phyloP scores from a whole-genome alignment of 2,888 invertebrate genomes.

The Coelinius sp. region DNA sequence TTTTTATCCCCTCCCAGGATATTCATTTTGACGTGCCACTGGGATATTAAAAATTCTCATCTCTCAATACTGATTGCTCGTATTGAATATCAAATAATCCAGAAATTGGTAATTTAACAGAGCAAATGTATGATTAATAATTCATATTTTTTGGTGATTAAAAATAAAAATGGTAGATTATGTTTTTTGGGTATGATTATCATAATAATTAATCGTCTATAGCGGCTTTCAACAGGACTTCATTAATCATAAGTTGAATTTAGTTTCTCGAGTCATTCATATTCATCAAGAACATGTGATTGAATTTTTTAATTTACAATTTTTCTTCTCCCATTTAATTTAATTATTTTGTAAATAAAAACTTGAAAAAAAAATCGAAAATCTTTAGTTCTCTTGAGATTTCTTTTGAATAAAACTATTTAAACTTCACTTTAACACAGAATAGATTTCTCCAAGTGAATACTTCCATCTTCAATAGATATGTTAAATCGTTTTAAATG shows the following conservation, averaged over 20 bases:
- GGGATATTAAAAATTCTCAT: slow-evolving; percentile 18
- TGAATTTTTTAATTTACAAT: too few species aligned
- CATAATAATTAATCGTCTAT: not conserved
- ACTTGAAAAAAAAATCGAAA: too few species aligned
- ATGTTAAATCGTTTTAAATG: slow-evolving; percentile 33
- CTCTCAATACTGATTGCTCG: not conserved
- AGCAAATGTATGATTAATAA: not conserved
- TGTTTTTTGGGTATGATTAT: not conserved
- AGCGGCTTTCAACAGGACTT: not conserved
- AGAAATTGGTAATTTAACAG: not conserved
- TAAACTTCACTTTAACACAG: not conserved
- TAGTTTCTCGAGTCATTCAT: too few species aligned
- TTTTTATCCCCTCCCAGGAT: too few species aligned
- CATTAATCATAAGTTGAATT: not conserved
- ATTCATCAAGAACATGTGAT: too few species aligned
- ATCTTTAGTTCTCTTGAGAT: too few species aligned
- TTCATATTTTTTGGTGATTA: not conserved
- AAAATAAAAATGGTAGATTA: not conserved
- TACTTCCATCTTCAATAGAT: not conserved
- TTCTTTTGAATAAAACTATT: not conserved
- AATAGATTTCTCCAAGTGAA: not conserved
- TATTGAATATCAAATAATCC: slow-evolving; percentile 1
- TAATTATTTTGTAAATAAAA: too few species aligned
- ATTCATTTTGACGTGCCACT: not conserved
- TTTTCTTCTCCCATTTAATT: too few species aligned